A percentile compares a stretch with the other conserved stretches of the same genome.
These are phyloP conservation scores for Lacerta bilineata DNA, from an alignment of 2,797 vertebrate genomes.

Conservation along the genomic window DNA sequence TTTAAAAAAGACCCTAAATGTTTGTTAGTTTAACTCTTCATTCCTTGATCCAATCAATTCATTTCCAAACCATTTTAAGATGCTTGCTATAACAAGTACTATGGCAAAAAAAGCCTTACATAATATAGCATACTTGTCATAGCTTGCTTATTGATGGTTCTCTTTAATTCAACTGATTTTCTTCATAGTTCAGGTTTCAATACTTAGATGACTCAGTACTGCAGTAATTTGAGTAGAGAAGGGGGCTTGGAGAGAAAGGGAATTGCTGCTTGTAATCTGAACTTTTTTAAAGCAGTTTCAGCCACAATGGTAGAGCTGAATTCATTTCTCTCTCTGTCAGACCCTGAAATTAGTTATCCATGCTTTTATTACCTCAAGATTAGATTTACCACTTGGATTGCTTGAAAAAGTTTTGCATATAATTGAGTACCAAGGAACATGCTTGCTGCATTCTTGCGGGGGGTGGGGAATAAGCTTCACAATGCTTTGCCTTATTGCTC, in stretches of 20 bases:
- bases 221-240: neutral
- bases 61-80: neutral
- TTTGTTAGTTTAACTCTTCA: neutral
- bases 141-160: neutral
- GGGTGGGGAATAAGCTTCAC: constrained; percentile 43
- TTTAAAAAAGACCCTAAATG: neutral
- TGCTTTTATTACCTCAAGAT: constrained; percentile 46
- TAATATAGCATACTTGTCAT: neutral
- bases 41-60: neutral
- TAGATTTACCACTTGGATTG: constrained; percentile 21
- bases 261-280: neutral
- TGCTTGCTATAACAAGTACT: neutral
- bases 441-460: constrained; percentile 48
- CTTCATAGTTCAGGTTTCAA: neutral
- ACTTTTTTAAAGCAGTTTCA: constrained; percentile 21
- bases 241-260: neutral
- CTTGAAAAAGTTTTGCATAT: constrained; percentile 14
- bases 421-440: constrained; percentile 42
- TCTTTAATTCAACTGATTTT: neutral
- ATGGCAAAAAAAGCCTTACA: neutral
- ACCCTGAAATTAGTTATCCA: constrained; percentile 34
- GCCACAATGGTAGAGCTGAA: neutral
- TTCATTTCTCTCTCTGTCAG: constrained; percentile 28
- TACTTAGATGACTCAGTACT: constrained; percentile 3
- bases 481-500: constrained; percentile 25